Base-by-base conservation (phyloP, 2,888 invertebrate species). In the Leptopilina myrica region DNA sequence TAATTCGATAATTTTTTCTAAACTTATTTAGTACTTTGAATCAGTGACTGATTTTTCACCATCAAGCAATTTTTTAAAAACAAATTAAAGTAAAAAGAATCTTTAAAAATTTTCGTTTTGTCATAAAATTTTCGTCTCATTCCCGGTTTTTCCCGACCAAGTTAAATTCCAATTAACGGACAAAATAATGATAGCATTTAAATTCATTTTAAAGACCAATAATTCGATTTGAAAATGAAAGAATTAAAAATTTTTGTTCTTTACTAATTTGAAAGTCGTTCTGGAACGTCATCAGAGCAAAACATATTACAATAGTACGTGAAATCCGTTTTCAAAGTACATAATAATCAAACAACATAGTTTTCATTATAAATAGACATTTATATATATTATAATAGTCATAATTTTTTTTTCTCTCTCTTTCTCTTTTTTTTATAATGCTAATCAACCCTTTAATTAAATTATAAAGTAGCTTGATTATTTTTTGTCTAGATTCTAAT, bases 201-300 rank as follows among this genome's bases (percentile, higher is more conserved):
- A 20, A 62, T 8, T 20, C 15, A 62, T 62, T 15, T 20, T n/a
- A 9, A 15, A 15, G 62, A 20, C 20, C 20, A 62, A 62, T 62
- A n/a, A 62, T 6, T 62, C 62, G 20, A 62, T 62, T 62, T 62
- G 15, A 8, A 62, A 62, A 62, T 56, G 14, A 49, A 73, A 14
- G 33, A 56, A 73, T 73, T 15, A 20, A 53, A 73, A 56, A 26
- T 56, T 11, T 26, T 5, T 8, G 53, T 73, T 66, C 43, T 56
- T 6, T 26, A 73, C 56, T 56, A 56, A 56, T 12, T 40, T 73
- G 56, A 73, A 73, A 73, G 73, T 73, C 56, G 73, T 73, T 53
- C 73, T 73, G 73, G n/a, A 73, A 73, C 56, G 40, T 33, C 73
- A 73, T 56, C 56, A 73, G 56, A 73, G 56, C 73, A 73, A 73